Percentiles rank a stretch among this genome's conserved stretches.
Evolutionary conservation across 2,888 invertebrate genomes (phyloP).

Genomic region (Heteromyza rotundicornis): DNA sequence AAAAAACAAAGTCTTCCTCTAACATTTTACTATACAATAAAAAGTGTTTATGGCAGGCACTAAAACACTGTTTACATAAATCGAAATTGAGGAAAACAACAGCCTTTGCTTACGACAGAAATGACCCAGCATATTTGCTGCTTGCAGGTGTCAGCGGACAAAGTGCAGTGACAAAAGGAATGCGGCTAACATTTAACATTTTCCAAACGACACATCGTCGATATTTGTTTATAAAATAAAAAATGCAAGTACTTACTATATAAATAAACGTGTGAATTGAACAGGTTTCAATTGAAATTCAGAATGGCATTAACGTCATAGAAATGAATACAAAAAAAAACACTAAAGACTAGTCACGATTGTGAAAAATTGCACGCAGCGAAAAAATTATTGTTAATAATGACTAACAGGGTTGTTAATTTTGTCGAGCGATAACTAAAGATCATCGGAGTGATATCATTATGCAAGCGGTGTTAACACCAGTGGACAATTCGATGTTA

Average conservation of each 20-base stretch:
- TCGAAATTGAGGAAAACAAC: too few species aligned
- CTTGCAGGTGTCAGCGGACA: conserved; percentile 8
- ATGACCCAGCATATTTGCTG: too few species aligned
- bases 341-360: neutral
- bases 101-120: too few species aligned
- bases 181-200: neutral
- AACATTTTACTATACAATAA: too few species aligned
- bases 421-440: too few species aligned
- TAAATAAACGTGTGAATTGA: neutral
- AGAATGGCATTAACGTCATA: neutral
- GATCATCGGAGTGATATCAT: too few species aligned
- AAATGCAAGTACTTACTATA: neutral
- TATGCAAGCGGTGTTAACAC: too few species aligned
- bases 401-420: neutral
- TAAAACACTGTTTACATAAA: too few species aligned
- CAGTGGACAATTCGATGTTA: too few species aligned
- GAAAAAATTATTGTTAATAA: neutral
- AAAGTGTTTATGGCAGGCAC: too few species aligned
- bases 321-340: neutral
- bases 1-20: too few species aligned
- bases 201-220: neutral
- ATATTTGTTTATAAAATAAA: neutral
- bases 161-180: neutral
- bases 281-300: neutral
- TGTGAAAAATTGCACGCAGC: neutral